These are phyloP conservation scores for Leptogaster cylindrica DNA, from an alignment of 2,888 invertebrate genomes.

Conservation along the genomic window DNA sequence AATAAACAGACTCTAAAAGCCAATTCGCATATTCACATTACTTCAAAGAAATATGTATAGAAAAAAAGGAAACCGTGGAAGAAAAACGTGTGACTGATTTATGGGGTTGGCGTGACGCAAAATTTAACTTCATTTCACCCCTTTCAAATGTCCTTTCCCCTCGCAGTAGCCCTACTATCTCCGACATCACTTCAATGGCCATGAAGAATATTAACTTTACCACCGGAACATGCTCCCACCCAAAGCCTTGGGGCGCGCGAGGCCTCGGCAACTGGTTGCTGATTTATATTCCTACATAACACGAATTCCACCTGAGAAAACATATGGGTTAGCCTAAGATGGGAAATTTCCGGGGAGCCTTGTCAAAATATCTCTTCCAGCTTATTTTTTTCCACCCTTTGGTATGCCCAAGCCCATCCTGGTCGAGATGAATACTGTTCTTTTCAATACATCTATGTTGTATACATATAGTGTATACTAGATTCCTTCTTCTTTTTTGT, in stretches of 20 bases:
- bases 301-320: constrained; percentile 37
- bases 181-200: not conserved
- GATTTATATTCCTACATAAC: constrained; percentile 35
- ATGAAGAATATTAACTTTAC: constrained; percentile 12
- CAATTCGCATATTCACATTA: constrained; percentile 34
- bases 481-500: not conserved
- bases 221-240: too few species aligned
- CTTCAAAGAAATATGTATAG: constrained; percentile 13
- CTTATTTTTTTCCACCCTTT: constrained; percentile 14
- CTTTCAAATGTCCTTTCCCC: constrained; percentile 8
- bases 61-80: too few species aligned
- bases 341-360: constrained; percentile 30
- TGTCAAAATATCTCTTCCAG: constrained; percentile 25
- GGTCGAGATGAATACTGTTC: not conserved
- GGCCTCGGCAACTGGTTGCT: constrained; percentile 37
- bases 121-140: constrained; percentile 35
- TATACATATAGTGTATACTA: too few species aligned
- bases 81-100: too few species aligned
- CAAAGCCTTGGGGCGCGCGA: too few species aligned
- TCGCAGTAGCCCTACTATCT: constrained; percentile 2
- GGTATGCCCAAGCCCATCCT: constrained; percentile 2
- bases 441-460: too few species aligned
- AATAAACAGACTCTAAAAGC: constrained; percentile 21
- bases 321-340: constrained; percentile 35
- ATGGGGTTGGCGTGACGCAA: constrained; percentile 30